Base-by-base conservation (phyloP, 1,140 invertebrate species). In the Ooceraea biroi region DNA sequence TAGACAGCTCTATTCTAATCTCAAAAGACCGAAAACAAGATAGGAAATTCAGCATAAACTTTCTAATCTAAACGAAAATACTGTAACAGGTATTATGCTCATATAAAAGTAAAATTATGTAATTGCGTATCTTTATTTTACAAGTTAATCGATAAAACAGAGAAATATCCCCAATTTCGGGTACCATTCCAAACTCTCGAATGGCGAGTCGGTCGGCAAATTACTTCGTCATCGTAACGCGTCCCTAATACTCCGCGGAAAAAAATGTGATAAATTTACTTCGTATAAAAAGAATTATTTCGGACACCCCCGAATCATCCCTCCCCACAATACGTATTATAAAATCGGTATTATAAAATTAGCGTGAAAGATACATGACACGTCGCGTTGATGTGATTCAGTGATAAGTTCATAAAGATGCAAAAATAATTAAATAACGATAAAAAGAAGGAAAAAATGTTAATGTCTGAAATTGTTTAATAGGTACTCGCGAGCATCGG, bases 41-140 rank as follows among this genome's bases (percentile, higher is more conserved):
- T 66, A 76, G 30, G 76, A 61, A 82, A 89, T 68, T 72, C 74
- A 84, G 73, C 85, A 86, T 90, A 84, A 88, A 88, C 71, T 90
- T 90, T 92, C 93, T 94, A 93, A 88, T 92, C 94, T 94, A 94
- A 93, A 92, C 86, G 90, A 91, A 94, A 94, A 94, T 94, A 94
- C 94, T 94, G 94, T 91, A 93, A 88, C 90, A 94, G 93, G 93
- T 94, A 94, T 94, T 93, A 92, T 92, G 91, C 94, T 91, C 90
- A 93, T 90, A 88, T 92, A 92, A 91, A 89, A 90, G 88, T 92
- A 90, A 80, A 92, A 91, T 91, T 92, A 92, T 82, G 65, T 92
- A 92, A 91, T 92, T 85, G 85, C 85, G 89, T 91, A 92, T 89
- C 86, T 92, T 92, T 93, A 93, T 91, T 93, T 91, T 93, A 94